These are phyloP conservation scores for Tympanoctomys barrerae DNA, from an alignment of 2,797 vertebrate species.

Conservation along the genomic window DNA sequence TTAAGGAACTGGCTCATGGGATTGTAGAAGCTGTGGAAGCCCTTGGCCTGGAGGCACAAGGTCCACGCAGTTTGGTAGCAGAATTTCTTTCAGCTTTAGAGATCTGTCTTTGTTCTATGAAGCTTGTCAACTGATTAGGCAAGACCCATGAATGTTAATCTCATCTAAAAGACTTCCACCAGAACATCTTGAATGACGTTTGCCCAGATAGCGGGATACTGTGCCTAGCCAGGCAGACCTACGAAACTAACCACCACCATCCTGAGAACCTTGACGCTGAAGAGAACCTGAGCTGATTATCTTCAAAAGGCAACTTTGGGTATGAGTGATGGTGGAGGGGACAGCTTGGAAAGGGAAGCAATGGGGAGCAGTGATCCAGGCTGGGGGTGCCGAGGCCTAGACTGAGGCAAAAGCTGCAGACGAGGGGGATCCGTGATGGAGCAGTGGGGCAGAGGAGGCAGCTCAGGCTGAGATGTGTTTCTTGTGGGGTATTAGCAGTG, in stretches of 20 bases:
- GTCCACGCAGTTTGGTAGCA: neutral
- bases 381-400: neutral
- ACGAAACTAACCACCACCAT: neutral
- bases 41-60: neutral
- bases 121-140: neutral
- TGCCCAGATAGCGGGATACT: neutral
- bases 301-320: neutral
- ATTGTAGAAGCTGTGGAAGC: neutral
- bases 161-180: neutral
- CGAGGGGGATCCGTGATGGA: neutral
- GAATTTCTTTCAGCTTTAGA: neutral
- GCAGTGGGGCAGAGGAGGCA: neutral
- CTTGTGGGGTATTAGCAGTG: neutral
- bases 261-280: neutral
- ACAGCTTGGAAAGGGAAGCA: neutral
- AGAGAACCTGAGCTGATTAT: neutral
- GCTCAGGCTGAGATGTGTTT: neutral
- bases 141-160: neutral
- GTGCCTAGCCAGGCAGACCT: neutral
- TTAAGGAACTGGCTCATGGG: neutral
- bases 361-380: neutral
- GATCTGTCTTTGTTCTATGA: neutral
- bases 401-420: neutral
- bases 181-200: neutral
- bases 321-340: rapidly evolving